Conservation (phyloP, 2,888 invertebrate genomes). For the Drosophila siamana region DNA sequence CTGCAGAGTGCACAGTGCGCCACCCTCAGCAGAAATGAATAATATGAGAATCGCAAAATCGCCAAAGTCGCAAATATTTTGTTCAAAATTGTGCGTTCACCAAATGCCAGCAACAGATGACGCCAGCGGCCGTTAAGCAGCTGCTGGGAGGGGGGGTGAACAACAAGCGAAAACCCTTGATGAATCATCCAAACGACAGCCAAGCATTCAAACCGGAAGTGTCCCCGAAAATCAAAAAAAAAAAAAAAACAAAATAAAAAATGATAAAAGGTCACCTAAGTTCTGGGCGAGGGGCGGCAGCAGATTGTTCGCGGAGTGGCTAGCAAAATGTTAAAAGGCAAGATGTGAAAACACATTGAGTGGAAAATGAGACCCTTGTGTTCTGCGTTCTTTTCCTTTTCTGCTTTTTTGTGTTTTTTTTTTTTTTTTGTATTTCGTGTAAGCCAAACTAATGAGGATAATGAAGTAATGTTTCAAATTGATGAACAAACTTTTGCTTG, state of each 20-base stretch:
- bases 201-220: conserved; percentile 44
- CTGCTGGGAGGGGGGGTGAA: conserved; percentile 20
- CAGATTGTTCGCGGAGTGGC: background rate
- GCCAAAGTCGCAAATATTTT: background rate
- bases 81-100: background rate
- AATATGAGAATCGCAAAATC: conserved; percentile 1
- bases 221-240: conserved; percentile 17
- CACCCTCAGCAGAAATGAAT: background rate
- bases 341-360: conserved; percentile 44
- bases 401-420: background rate
- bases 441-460: conserved; percentile 32
- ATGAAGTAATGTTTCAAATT: conserved; percentile 30
- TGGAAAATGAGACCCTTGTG: conserved; percentile 37
- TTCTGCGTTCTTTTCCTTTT: background rate
- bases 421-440: background rate
- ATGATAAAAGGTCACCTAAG: conserved; percentile 4
- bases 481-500: conserved; percentile 24
- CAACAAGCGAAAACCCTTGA: conserved; percentile 18
- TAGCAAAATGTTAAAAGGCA: conserved; percentile 2
- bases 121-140: conserved; percentile 39
- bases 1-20: no score
- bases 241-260: conserved; percentile 25
- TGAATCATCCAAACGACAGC: background rate
- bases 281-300: background rate
- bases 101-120: conserved; percentile 52